Percentiles rank a stretch among this genome's conserved stretches.
These are phyloP conservation scores for Sardinella longiceps DNA, from an alignment of 2,797 vertebrate species.

Conservation along the genomic window DNA sequence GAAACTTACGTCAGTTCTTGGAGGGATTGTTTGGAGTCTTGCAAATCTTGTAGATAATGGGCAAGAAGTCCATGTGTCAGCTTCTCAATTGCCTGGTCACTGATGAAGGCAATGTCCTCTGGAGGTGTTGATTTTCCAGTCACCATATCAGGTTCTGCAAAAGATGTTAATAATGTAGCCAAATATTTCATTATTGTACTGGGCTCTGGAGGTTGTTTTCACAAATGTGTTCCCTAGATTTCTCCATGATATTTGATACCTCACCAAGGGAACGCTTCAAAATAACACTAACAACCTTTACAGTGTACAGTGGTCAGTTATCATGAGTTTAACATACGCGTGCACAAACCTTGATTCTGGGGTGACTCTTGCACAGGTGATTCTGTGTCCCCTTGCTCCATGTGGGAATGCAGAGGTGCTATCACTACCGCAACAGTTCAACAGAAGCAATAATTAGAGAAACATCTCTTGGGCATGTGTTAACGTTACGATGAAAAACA, in stretches of 20 bases:
- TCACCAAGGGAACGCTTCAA: no score
- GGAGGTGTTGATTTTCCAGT: conserved; percentile 49
- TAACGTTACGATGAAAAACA: background rate
- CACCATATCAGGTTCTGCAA: background rate
- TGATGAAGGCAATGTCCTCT: conserved; percentile 75
- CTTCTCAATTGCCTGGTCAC: conserved; percentile 81
- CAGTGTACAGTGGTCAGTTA: no score
- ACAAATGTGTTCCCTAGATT: no score
- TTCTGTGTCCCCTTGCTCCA: conserved; percentile 8
- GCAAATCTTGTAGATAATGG: conserved; percentile 92
- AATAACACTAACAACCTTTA: no score
- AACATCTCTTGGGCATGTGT: background rate
- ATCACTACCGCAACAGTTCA: background rate
- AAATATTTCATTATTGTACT: no score
- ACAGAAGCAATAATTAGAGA: background rate
- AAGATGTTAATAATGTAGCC: background rate
- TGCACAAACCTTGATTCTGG: background rate
- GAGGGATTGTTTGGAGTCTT: conserved; percentile 87
- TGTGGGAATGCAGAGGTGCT: background rate
- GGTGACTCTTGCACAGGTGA: background rate
- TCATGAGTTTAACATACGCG: background rate
- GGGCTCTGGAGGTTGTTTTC: no score
- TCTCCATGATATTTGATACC: no score
- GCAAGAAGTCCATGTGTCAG: conserved; percentile 88
- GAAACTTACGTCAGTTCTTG: conserved; percentile 87